Evolutionary conservation across 2,113 vertebrate species (phyloP), one percentile per base, ranked within the genome.

Genomic region (Butorides virescens): DNA sequence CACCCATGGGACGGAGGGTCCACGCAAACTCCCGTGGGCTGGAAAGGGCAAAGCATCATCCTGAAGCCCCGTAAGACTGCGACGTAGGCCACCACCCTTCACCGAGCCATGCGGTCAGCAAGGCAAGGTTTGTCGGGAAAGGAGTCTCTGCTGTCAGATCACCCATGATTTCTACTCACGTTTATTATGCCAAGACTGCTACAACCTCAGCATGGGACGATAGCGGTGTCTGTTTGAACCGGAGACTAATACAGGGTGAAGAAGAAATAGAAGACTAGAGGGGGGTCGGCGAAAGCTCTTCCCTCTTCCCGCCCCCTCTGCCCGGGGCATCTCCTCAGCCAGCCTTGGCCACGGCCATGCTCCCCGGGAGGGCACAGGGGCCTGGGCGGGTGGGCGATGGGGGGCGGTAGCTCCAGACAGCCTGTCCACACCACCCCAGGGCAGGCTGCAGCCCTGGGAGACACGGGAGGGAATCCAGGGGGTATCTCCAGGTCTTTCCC

Each of bases 131-230:
- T 61, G 58, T 19, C 63, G 39, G 58, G 39, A 87, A 92, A 96
- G 73, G 65, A 94, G 49, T 39, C 46, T 65, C 90, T 96, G 6
- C 27, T 68, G 34, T 62, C 66, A 91, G 71, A 78, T 42, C 73
- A 96, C 26, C 94, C 94, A 44, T 59, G 78, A 52, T 81, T 95
- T 95, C 80, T 78, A 88, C 37, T 88, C 8, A 15, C 82, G 50
- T 97, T 96, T 96, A 96, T 96, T 97, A 66, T 88, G 84, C 49
- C 71, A 68, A 82, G 89, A 91, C 65, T 0, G 0, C 87, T 77
- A 95, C 91, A 95, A 75, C 68, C 96, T 96, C 94, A 85, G 63
- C 53, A 32, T 66, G 87, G 92, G 87, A 91, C 90, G 93, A 82
- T 77, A 91, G 37, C 78, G 89, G 37, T 52, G 70, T 79, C 84